These are phyloP conservation scores for Chunga burmeisteri DNA, from an alignment of 2,113 vertebrate genomes.

Conservation along the genomic window DNA sequence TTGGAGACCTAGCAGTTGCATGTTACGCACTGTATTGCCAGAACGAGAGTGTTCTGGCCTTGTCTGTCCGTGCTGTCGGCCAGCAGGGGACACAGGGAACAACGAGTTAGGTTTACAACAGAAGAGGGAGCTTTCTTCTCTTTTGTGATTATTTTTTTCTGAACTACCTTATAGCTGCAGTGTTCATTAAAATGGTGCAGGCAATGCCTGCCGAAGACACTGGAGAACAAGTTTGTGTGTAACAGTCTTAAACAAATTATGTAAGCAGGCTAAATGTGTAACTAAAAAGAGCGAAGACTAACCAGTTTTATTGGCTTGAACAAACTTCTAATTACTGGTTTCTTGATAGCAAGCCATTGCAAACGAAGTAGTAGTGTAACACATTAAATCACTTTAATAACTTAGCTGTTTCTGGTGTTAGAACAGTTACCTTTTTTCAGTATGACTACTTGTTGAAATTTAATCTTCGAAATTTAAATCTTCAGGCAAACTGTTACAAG, in stretches of 20 bases:
- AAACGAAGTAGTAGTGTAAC: background rate
- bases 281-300: background rate
- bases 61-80: background rate
- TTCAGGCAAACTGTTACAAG: background rate
- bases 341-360: background rate
- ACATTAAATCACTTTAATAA: background rate
- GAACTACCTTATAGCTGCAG: background rate
- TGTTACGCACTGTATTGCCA: fast-evolving
- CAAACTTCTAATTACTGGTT: background rate
- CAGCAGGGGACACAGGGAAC: background rate
- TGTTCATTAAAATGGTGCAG: background rate
- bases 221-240: background rate
- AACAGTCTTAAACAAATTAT: background rate
- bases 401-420: background rate
- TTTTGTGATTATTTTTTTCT: background rate
- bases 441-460: background rate
- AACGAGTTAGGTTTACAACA: background rate
- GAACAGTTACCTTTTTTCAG: background rate
- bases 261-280: background rate
- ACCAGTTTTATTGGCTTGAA: background rate
- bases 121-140: background rate
- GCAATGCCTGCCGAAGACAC: background rate
- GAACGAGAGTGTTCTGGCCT: background rate
- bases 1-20: background rate
- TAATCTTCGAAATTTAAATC: background rate